Conservation (phyloP, 2,888 invertebrate genomes). For the Agelastica alni region DNA sequence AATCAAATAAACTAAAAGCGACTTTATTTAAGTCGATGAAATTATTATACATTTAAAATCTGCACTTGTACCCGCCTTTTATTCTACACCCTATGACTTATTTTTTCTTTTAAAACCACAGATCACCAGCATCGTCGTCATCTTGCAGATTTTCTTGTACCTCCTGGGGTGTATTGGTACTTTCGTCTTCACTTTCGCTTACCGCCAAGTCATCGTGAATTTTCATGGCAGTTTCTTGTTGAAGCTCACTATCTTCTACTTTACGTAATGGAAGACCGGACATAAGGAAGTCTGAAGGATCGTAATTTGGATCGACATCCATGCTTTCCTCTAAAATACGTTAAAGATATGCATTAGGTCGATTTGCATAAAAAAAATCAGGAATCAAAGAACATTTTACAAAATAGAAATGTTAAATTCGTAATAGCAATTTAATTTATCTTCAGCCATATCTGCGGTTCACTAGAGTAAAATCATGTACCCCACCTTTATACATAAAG, state of each 20-base stretch:
- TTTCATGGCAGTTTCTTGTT: conserved; percentile 59
- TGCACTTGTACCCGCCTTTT: too few species aligned
- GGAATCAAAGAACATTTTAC: neutral
- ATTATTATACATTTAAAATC: too few species aligned
- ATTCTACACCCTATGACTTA: too few species aligned
- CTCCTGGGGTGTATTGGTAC: conserved; percentile 33
- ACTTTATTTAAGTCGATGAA: too few species aligned
- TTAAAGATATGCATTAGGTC: too few species aligned
- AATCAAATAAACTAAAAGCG: too few species aligned
- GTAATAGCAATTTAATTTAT: too few species aligned
- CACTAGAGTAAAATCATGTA: too few species aligned
- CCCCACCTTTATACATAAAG: conserved; percentile 38
- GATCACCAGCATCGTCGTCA: conserved; percentile 61
- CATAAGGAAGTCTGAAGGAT: conserved; percentile 82
- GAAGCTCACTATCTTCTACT: conserved; percentile 41
- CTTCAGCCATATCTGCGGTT: too few species aligned
- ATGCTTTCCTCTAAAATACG: conserved; percentile 68
- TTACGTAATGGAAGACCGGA: conserved; percentile 53
- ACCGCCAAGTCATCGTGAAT: conserved; percentile 77
- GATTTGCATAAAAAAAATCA: neutral
- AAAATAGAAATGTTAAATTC: too few species aligned
- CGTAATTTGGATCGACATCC: conserved; percentile 81
- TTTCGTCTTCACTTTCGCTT: conserved; percentile 76
- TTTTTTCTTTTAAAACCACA: conserved; percentile 61
- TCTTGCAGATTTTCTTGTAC: conserved; percentile 43